Evolutionary conservation across 2,888 invertebrate genomes (phyloP), one percentile per base, ranked within the genome.

Genomic region (Leptodirus hochenwartii): DNA sequence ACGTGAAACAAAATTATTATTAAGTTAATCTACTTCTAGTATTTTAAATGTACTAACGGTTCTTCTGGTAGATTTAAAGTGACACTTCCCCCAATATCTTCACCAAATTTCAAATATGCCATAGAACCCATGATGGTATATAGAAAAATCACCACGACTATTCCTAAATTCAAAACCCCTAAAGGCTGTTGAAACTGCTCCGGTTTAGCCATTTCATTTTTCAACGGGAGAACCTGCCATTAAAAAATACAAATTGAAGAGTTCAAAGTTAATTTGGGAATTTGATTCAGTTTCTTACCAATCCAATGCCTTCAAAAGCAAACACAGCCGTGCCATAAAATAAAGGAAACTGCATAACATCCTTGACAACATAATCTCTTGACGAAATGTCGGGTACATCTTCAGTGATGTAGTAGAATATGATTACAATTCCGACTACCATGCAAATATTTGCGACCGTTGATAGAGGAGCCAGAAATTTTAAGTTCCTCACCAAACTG

Each of bases 241-340:
- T 9, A 24, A 25, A 5, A 4, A 2, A 10, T 13, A 25, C 4
- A 25, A 4, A 6, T n/a, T n/a, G 20, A 20, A n/a, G 20, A 20
- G 20, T 20, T 20, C 20, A n/a, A 8, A 20, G 20, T 8, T 20
- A 8, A n/a, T 8, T 20, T n/a, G 20, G 8, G 20, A 20, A 8
- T 20, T n/a, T 8, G 8, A n/a, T 20, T 8, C 20, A n/a, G 8
- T 8, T 27, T 54, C 66, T 67, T 50, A 79, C 84, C 63, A 85
- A 54, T 30, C 82, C 82, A 39, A 96, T 95, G 37, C 93, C 96
- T 61, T 96, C 96, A 48, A 95, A 96, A 3, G 95, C 84, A 54
- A 85, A 98, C 32, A 98, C 72, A 14, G 87, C 88, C 1, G 93
- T 95, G 25, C 95, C 95, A 49, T 96, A 91, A 53, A 81, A 96